phyloP scores from a whole-genome alignment of 2,888 invertebrate genomes.

The Leucophenga montana region DNA sequence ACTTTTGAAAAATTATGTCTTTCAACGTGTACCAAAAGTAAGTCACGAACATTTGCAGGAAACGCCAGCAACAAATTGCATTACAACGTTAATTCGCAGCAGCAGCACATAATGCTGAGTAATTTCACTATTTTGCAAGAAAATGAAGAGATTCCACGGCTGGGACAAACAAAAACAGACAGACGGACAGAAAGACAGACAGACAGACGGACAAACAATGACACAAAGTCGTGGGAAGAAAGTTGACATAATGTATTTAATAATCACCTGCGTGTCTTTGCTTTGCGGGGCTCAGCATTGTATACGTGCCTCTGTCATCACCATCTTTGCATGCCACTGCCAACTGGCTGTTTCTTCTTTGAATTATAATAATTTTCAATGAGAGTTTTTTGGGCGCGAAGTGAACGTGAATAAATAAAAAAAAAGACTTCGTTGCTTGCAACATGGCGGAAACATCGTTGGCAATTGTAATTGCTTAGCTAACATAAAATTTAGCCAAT shows the following conservation, averaged over 20 bases:
- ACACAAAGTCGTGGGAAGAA: conserved; percentile 59
- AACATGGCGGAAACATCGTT: not conserved
- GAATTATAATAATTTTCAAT: conserved; percentile 52
- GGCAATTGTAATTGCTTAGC: not conserved
- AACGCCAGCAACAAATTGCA: conserved; percentile 4
- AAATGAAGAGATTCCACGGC: not conserved
- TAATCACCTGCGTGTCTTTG: conserved; percentile 55
- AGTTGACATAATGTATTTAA: conserved; percentile 61
- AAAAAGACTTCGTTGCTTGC: not conserved
- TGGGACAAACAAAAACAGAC: not conserved
- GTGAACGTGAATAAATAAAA: conserved; percentile 32
- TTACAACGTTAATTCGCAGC: conserved; percentile 21
- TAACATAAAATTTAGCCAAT: no score
- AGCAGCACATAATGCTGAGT: conserved; percentile 19
- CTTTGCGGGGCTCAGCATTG: no score
- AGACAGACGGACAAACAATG: conserved; percentile 37
- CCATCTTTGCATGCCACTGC: not conserved
- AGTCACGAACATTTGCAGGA: conserved; percentile 58
- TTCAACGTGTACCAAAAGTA: conserved; percentile 46
- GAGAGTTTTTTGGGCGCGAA: conserved; percentile 50
- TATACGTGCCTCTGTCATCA: conserved; percentile 12
- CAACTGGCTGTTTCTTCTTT: conserved; percentile 36
- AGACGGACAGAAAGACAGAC: conserved; percentile 47
- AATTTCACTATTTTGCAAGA: not conserved
- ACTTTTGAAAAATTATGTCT: no score